Conservation (phyloP, 2,888 invertebrate species). For the Sphaerophoria taeniata region DNA sequence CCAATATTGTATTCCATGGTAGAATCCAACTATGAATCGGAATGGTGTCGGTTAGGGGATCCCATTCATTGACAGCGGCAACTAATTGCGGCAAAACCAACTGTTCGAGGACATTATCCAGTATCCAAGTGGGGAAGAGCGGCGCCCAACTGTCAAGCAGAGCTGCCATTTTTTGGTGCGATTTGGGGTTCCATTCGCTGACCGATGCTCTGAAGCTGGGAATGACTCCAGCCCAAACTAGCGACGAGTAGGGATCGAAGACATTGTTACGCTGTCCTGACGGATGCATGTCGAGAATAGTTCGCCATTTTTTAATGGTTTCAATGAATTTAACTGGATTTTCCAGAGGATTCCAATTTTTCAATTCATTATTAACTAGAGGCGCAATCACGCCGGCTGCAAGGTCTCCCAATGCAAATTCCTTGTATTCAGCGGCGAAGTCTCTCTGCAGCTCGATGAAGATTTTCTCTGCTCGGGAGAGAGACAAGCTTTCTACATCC, state of each 20-base stretch:
- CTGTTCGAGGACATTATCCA: slow-evolving; percentile 92
- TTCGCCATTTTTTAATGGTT: slow-evolving; percentile 88
- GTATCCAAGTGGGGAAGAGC: slow-evolving; percentile 92
- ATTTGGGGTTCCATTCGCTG: slow-evolving; percentile 91
- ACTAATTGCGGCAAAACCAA: slow-evolving; percentile 90
- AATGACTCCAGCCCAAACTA: slow-evolving; percentile 95
- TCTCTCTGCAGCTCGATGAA: slow-evolving; percentile 84
- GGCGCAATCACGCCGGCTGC: slow-evolving; percentile 94
- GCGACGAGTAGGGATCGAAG: slow-evolving; percentile 89
- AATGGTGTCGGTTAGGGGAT: slow-evolving; percentile 96
- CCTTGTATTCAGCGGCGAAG: slow-evolving; percentile 90
- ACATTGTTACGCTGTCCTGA: slow-evolving; percentile 79
- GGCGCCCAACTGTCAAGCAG: slow-evolving; percentile 92
- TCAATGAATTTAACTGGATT: slow-evolving; percentile 87
- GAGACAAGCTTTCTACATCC: slow-evolving; percentile 80
- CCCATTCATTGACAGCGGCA: slow-evolving; percentile 94
- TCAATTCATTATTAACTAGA: slow-evolving; percentile 89
- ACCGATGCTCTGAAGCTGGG: slow-evolving; percentile 89
- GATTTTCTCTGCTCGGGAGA: slow-evolving; percentile 82
- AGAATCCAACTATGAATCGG: slow-evolving; percentile 99
- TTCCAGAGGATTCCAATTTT: slow-evolving; percentile 91
- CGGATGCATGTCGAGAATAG: slow-evolving; percentile 83
- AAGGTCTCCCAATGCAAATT: slow-evolving; percentile 92
- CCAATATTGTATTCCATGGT: slow-evolving; percentile 96
- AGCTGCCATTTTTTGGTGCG: slow-evolving; percentile 90